Percentiles rank a stretch among this genome's conserved stretches.
These are phyloP conservation scores for Ochotona curzoniae DNA, from an alignment of 2,113 vertebrate genomes.

Conservation along the genomic window DNA sequence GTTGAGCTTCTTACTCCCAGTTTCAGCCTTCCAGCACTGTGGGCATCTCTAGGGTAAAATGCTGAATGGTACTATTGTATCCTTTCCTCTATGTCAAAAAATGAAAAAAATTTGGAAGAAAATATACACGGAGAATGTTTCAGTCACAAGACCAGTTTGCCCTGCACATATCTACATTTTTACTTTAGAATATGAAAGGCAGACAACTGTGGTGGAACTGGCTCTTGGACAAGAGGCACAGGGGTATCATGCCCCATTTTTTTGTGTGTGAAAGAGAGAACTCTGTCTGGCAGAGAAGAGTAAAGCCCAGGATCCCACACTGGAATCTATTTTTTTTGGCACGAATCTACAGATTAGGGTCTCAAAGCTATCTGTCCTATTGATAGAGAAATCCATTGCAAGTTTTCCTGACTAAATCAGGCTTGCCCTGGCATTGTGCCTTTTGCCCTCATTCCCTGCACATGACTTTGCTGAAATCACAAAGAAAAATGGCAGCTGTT, in stretches of 20 bases:
- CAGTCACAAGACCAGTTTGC: background rate
- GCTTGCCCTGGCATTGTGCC: background rate
- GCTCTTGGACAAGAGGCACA: background rate
- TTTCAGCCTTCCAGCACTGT: no score
- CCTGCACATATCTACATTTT: background rate
- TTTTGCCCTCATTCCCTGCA: background rate
- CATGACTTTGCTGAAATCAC: background rate
- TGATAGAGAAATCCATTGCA: background rate
- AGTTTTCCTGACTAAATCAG: background rate
- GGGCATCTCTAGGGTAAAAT: no score
- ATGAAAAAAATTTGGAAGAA: background rate
- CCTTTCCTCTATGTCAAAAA: no score
- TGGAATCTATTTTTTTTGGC: background rate
- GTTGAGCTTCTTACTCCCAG: no score
- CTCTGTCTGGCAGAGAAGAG: background rate
- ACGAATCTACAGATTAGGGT: background rate
- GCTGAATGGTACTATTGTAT: no score
- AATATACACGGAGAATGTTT: background rate
- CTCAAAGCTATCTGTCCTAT: background rate
- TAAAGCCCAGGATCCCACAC: background rate
- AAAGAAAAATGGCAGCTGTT: constrained; percentile 13
- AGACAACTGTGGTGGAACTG: background rate
- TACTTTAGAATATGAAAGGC: background rate
- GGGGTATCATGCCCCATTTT: background rate
- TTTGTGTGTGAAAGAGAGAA: background rate